Evolutionary conservation across 2,888 invertebrate species (phyloP), one percentile per base, ranked within the genome.

Genomic region (Plagodis dolabraria): DNA sequence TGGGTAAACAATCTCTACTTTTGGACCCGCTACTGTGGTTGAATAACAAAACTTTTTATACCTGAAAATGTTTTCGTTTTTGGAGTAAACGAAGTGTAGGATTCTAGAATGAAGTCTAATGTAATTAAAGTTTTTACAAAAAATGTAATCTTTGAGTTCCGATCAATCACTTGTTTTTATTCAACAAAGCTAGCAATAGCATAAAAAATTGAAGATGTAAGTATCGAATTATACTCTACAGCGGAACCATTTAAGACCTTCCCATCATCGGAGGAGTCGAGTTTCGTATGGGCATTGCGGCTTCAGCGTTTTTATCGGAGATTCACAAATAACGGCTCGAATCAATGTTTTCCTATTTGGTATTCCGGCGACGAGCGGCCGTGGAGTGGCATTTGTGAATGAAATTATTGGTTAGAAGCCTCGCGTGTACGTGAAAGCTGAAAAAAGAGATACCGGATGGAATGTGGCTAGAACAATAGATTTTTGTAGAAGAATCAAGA

Each of bases 291-390:
- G 62, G 55, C 53, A 59, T 48, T 52, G 49, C 60, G 40, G 55
- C 50, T 57, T 61, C 57, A 57, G 59, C 66, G 63, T 67, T 75
- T 76, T 80, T 75, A 76, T 77, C 69, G 67, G 62, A 65, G 61
- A 55, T 69, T 72, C 70, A 60, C 75, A 77, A 76, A 80, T 79
- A 83, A 79, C 78, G 71, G 74, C 62, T 65, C 65, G 74, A 83
- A 83, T 83, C 82, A 83, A 86, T 81, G 81, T 79, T 79, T 69
- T 66, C 74, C 76, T 74, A 74, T 79, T 84, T 77, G 66, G 79
- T 81, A 85, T 85, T 82, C 85, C 57, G 69, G 62, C 63, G 58
- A 68, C 76, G 79, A 70, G 54, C 69, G 65, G 57, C 65, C 63
- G 64, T 67, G 66, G 74, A 76, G 76, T 73, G 73, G 72, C 74